phyloP scores from a whole-genome alignment of 2,888 invertebrate genomes.

The Lithosia quadra region DNA sequence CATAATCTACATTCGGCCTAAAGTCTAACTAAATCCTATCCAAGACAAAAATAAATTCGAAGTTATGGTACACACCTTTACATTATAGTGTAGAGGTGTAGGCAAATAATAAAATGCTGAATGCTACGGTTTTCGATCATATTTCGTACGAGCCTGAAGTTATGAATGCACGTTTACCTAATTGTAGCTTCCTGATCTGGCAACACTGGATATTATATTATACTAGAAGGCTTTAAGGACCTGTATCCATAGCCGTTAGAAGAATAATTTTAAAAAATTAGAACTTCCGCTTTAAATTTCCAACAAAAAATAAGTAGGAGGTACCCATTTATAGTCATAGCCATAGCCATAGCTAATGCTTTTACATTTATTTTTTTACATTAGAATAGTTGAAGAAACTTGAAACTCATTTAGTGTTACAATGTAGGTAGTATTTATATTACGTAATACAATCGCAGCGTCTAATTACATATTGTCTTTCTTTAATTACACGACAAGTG shows the following conservation, averaged over 20 bases:
- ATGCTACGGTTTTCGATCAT: not conserved
- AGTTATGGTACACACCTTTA: too few relatives aligned
- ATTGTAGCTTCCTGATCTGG: not conserved
- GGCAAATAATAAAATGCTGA: too few relatives aligned
- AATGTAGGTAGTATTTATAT: conserved; percentile 16
- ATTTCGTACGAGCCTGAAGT: not conserved
- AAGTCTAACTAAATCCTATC: too few relatives aligned
- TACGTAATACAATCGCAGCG: conserved; percentile 32
- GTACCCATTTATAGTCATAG: too few relatives aligned
- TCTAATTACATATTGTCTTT: conserved; percentile 32
- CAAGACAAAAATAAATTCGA: too few relatives aligned
- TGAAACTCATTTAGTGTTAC: not conserved
- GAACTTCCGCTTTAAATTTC: not conserved
- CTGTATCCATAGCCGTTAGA: too few relatives aligned
- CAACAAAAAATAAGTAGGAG: not conserved
- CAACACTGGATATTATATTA: not conserved
- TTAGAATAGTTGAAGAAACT: not conserved
- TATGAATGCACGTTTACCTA: not conserved
- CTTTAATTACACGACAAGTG: conserved; percentile 26
- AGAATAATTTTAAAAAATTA: too few relatives aligned
- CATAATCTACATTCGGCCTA: too few relatives aligned
- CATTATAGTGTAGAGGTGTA: too few relatives aligned
- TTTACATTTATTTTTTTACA: too few relatives aligned
- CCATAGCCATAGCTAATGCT: not conserved
- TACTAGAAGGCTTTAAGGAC: too few relatives aligned